These are phyloP conservation scores for Sussaba pulchella DNA, from an alignment of 2,888 invertebrate genomes.

Conservation along the genomic window DNA sequence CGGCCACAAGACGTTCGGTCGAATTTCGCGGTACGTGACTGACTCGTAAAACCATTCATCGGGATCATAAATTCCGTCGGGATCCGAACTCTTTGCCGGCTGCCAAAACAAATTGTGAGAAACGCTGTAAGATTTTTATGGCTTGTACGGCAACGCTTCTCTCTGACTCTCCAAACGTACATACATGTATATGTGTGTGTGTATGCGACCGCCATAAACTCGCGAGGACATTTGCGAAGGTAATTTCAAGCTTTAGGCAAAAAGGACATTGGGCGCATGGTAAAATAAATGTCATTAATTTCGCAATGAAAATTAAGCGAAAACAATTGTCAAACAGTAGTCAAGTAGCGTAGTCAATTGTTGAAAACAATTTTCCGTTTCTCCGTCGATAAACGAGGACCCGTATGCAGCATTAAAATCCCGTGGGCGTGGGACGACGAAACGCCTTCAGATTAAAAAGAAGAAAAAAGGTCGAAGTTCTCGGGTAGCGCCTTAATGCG, in stretches of 20 bases:
- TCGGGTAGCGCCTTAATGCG: slow-evolving; percentile 26
- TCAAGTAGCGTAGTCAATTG: too few species aligned
- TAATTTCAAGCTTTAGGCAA: neutral
- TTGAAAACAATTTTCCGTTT: too few species aligned
- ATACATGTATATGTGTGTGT: neutral
- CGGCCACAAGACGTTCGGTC: slow-evolving; percentile 18
- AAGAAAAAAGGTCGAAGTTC: neutral
- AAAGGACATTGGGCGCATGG: neutral
- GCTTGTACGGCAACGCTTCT: slow-evolving; percentile 1
- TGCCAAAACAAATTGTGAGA: slow-evolving; percentile 62
- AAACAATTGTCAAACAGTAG: too few species aligned
- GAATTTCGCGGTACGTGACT: slow-evolving; percentile 42
- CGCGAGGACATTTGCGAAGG: neutral
- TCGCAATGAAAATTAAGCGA: neutral
- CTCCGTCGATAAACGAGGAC: too few species aligned
- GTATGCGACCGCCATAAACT: neutral
- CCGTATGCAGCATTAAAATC: neutral
- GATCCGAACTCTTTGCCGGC: slow-evolving; percentile 34
- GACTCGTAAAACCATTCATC: slow-evolving; percentile 66
- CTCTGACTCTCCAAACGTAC: neutral
- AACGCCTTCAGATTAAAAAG: slow-evolving; percentile 55
- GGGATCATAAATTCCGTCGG: slow-evolving; percentile 45
- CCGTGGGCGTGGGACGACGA: neutral
- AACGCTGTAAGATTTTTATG: slow-evolving; percentile 38
- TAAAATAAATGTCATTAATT: neutral